Evolutionary conservation across 64 coral and sea anemone genomes (phyloP).

Genomic region (Porites australiensis): DNA sequence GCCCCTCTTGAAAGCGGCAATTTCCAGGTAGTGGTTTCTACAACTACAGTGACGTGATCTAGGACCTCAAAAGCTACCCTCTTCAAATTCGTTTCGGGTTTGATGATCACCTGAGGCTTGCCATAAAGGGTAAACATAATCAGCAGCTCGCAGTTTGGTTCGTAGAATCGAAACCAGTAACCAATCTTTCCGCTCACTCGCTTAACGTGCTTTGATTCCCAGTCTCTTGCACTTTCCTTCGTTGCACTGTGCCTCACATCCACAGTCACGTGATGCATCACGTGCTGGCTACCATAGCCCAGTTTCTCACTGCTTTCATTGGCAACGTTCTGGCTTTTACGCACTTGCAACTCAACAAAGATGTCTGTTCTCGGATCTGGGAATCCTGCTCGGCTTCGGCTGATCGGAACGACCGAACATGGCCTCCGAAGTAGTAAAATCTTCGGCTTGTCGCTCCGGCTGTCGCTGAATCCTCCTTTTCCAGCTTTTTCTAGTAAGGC

Average conservation of each 20-base stretch:
- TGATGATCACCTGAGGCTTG: background rate
- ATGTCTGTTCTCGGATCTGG: conserved; percentile 15
- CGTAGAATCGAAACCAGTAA: conserved; percentile 22
- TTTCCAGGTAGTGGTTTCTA: background rate
- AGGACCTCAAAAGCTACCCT: background rate
- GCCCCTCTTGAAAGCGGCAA: background rate
- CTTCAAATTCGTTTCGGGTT: background rate
- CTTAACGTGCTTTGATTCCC: conserved; percentile 20
- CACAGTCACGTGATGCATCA: background rate
- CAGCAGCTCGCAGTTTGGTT: conserved; percentile 6
- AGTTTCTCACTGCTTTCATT: background rate
- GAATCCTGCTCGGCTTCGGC: background rate
- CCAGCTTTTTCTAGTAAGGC: background rate
- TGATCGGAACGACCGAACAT: conserved; percentile 3
- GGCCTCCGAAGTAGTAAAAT: conserved; percentile 7
- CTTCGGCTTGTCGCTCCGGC: background rate
- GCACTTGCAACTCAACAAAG: conserved; percentile 4
- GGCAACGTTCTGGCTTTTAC: background rate
- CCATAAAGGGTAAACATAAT: conserved; percentile 2
- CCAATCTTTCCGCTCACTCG: conserved; percentile 10
- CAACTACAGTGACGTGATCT: background rate
- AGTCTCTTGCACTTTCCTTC: background rate
- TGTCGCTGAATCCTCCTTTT: background rate
- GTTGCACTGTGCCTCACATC: conserved; percentile 12
- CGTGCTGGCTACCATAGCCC: background rate